Conservation (phyloP, 2,797 vertebrate species). For the Channallabes apus region DNA sequence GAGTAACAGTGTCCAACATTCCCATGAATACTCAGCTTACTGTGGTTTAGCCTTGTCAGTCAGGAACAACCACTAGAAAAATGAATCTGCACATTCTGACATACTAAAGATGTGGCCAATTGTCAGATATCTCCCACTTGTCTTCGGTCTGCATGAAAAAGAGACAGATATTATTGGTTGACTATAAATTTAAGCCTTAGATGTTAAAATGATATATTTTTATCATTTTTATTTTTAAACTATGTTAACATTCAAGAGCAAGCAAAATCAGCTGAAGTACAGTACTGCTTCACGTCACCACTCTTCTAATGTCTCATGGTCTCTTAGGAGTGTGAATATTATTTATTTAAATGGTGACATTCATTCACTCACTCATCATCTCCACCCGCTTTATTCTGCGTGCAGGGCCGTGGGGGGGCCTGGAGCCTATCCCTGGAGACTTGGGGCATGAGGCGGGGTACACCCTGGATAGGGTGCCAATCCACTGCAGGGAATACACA, state of each 20-base stretch:
- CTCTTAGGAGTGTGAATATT: background rate
- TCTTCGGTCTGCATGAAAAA: constrained; percentile 1
- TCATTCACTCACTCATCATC: too few relatives aligned
- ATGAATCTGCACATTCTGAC: constrained; percentile 41
- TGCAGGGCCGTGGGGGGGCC: too few relatives aligned
- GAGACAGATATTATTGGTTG: background rate
- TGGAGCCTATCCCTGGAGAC: too few relatives aligned
- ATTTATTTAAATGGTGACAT: too few relatives aligned
- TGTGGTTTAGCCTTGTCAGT: constrained; percentile 30
- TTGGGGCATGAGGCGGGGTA: too few relatives aligned
- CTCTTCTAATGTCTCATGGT: background rate
- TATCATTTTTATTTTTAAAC: background rate
- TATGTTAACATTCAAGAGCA: background rate
- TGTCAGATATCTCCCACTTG: background rate
- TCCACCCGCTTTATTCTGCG: too few relatives aligned
- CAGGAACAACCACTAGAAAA: constrained; percentile 9
- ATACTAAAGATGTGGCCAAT: constrained; percentile 10
- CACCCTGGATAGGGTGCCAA: too few relatives aligned
- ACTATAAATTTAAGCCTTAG: background rate
- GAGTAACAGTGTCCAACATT: constrained; percentile 14
- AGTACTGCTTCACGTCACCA: background rate
- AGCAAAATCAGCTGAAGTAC: background rate
- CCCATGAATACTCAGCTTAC: constrained; percentile 6
- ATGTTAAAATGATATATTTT: background rate
- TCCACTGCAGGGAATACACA: too few relatives aligned